Percentiles rank a stretch among this genome's conserved stretches.
Evolutionary conservation across 2,888 invertebrate species (phyloP).

Genomic region (Hyposoter didymator): DNA sequence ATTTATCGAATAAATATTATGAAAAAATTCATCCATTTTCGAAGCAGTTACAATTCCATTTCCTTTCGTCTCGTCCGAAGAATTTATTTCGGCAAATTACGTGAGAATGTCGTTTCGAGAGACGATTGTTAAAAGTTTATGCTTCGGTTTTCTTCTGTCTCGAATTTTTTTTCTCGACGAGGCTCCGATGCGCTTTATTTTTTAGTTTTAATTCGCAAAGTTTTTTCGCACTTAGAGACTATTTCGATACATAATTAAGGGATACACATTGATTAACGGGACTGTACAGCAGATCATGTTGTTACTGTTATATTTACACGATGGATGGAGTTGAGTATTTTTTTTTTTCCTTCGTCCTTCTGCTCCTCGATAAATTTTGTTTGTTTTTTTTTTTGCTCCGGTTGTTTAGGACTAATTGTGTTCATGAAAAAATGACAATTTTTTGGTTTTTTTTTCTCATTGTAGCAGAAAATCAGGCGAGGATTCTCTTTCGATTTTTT

Average conservation of each 20-base stretch:
- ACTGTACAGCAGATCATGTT: conserved; percentile 72
- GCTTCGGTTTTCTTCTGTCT: background rate
- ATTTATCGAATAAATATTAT: conserved; percentile 47
- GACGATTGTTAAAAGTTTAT: background rate
- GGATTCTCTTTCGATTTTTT: conserved; percentile 51
- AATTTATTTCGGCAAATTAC: conserved; percentile 52
- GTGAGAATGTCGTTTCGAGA: background rate
- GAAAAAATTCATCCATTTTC: conserved; percentile 49
- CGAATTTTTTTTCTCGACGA: background rate
- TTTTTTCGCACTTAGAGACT: conserved; percentile 69
- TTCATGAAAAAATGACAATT: conserved; percentile 60
- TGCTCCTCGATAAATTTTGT: background rate
- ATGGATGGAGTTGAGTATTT: conserved; percentile 76
- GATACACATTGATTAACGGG: conserved; percentile 75
- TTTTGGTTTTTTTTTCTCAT: conserved; percentile 47
- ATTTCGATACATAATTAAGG: conserved; percentile 70
- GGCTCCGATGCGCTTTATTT: conserved; percentile 35
- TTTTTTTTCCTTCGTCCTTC: conserved; percentile 16
- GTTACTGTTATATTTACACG: conserved; percentile 72
- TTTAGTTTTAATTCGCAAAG: conserved; percentile 34
- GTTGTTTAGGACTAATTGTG: conserved; percentile 71
- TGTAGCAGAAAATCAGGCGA: conserved; percentile 48
- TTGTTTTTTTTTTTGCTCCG: conserved; percentile 43
- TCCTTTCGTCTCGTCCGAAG: conserved; percentile 13
- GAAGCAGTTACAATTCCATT: conserved; percentile 40